phyloP scores from a whole-genome alignment of 2,888 invertebrate genomes.

The Erpobdella octoculata region DNA sequence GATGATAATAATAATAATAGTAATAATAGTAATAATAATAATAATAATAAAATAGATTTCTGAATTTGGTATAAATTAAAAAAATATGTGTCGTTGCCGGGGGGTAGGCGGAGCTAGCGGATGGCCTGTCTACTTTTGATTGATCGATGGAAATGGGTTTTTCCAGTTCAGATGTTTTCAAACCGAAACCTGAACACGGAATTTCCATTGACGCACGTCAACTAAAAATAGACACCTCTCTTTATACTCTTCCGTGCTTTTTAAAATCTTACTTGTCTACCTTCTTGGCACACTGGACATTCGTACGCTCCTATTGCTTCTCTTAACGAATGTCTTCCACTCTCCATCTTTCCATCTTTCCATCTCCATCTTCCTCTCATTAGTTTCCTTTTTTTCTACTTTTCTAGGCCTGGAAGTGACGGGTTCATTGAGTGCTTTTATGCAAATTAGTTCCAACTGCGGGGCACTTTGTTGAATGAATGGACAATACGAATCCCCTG shows the following conservation, averaged over 20 bases:
- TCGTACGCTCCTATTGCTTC: too few relatives aligned
- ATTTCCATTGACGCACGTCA: constrained; percentile 13
- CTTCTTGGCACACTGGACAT: neutral
- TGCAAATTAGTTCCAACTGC: too few relatives aligned
- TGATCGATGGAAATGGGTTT: constrained; percentile 13
- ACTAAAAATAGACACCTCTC: constrained; percentile 10
- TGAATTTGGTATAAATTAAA: neutral
- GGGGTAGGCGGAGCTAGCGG: neutral
- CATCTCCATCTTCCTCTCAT: too few relatives aligned
- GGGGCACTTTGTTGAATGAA: too few relatives aligned
- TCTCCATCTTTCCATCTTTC: too few relatives aligned
- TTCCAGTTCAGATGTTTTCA: constrained; percentile 13
- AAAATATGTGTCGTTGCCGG: constrained; percentile 9
- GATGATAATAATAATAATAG: neutral
- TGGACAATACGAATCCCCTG: too few relatives aligned
- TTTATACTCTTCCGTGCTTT: neutral
- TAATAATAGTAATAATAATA: constrained; percentile 9
- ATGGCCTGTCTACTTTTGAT: constrained; percentile 12
- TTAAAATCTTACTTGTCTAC: neutral
- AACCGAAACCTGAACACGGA: constrained; percentile 13
- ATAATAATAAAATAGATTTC: neutral
- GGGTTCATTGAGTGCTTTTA: too few relatives aligned
- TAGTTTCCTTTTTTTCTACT: too few relatives aligned
- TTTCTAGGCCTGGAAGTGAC: too few relatives aligned
- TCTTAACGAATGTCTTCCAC: too few relatives aligned